Evolutionary conservation across 2,797 vertebrate species (phyloP), one percentile per base, ranked within the genome.

Genomic region (Rhincodon typus): DNA sequence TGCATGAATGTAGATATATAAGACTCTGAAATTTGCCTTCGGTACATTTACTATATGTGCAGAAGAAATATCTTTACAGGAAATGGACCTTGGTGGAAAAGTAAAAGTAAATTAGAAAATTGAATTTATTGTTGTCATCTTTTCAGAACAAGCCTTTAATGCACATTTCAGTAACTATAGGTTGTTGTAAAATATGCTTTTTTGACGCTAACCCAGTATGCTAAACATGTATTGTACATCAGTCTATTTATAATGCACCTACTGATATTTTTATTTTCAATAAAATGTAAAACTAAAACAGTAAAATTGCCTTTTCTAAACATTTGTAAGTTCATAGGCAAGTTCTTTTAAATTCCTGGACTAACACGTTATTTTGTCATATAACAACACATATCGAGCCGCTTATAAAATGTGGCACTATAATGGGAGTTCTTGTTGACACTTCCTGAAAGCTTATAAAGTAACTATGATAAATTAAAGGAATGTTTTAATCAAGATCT

Each of bases 201-300:
- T 98, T 97, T 97, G 19, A 97, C 98, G 30, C 53, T 72, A 57
- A 91, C 98, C 97, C 98, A 98, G 98, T 98, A 98, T 97, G 97
- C 97, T 97, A 96, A 96, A 96, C 96, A 96, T 96, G 97, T 97
- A 97, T 97, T 97, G 98, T 98, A 97, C 98, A 98, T 97, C 97
- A 97, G 97, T 97, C 97, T 98, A 97, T 98, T 98, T 98, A 97
- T 84, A 97, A 97, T 98, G 98, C 97, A 97, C 97, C 96, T 97
- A 97, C 98, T 98, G 98, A 98, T 97, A 98, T 98, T 98, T 98
- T 99, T 98, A 97, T 98, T 99, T 98, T 98, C 98, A 99, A 99
- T 99, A 99, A 99, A 91, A 91, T 91, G 50, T 90, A 62, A 53
- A 94, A 53, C 50, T 70, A 53, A 95, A 25, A 95, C 69, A 17